A percentile compares a stretch with the other conserved stretches of the same genome.
These are phyloP conservation scores for Dendrolimus punctatus DNA, from an alignment of 1,140 invertebrate genomes.

Conservation along the genomic window DNA sequence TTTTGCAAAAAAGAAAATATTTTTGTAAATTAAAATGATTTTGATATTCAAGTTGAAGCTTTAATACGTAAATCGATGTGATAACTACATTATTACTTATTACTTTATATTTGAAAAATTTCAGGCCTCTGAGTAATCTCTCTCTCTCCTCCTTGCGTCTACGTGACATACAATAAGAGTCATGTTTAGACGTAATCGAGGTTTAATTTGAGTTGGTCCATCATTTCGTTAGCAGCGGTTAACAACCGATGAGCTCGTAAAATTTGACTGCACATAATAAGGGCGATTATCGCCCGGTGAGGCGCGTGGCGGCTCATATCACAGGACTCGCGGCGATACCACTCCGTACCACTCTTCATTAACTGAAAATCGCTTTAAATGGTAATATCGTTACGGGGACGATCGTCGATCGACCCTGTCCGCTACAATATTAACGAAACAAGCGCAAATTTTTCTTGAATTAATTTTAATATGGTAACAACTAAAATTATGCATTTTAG, in stretches of 20 bases:
- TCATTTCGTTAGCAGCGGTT: constrained; percentile 49
- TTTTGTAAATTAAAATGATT: no score
- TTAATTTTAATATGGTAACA: constrained; percentile 56
- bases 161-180: constrained; percentile 30
- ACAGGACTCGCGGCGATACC: constrained; percentile 31
- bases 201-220: constrained; percentile 40
- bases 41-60: no score
- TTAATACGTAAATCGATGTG: no score
- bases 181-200: constrained; percentile 32
- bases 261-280: constrained; percentile 66
- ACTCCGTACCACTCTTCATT: constrained; percentile 45
- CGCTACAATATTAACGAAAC: constrained; percentile 44
- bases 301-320: constrained; percentile 33
- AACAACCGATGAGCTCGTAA: constrained; percentile 56
- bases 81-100: no score
- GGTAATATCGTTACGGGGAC: constrained; percentile 31
- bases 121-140: no score
- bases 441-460: constrained; percentile 48
- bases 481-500: constrained; percentile 28
- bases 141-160: not conserved
- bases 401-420: constrained; percentile 27
- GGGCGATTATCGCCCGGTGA: constrained; percentile 43
- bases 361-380: constrained; percentile 59
- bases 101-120: no score
- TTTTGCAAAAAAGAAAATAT: no score